Percentiles rank a stretch among this genome's conserved stretches.
These are phyloP conservation scores for Drosophila sordidapex DNA, from an alignment of 2,888 invertebrate genomes.

Conservation along the genomic window DNA sequence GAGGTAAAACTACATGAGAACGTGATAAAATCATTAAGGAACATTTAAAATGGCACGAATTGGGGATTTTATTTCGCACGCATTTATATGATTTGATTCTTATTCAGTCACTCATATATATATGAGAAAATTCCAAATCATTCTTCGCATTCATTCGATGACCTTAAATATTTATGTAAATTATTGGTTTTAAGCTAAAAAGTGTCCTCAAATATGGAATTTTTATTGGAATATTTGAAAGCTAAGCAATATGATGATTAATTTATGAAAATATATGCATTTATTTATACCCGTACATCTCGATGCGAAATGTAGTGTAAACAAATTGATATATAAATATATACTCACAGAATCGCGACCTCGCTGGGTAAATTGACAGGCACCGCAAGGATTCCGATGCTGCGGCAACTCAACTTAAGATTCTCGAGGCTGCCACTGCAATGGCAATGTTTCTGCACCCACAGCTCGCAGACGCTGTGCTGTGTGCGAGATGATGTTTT, in stretches of 20 bases:
- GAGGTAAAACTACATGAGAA: background rate
- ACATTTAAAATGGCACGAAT: background rate
- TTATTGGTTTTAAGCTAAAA: background rate
- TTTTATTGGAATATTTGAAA: background rate
- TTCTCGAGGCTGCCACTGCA: conserved; percentile 82
- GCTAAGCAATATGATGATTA: background rate
- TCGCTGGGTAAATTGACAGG: conserved; percentile 83
- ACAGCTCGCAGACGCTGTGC: conserved; percentile 81
- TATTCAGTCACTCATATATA: background rate
- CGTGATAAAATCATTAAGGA: background rate
- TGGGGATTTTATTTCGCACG: background rate
- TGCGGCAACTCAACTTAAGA: conserved; percentile 82
- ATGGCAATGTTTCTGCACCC: conserved; percentile 83
- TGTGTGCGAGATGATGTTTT: conserved; percentile 63
- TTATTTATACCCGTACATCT: background rate
- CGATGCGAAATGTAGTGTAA: background rate
- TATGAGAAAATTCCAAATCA: background rate
- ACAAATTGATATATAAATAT: background rate
- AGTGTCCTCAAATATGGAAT: background rate
- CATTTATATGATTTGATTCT: background rate
- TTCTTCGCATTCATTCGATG: background rate
- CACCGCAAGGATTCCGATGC: conserved; percentile 82
- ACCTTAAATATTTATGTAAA: background rate
- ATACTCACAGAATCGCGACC: conserved; percentile 83
- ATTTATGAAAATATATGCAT: background rate